Evolutionary conservation across 2,113 vertebrate genomes (phyloP), one percentile per base, ranked within the genome.

Genomic region (Macaca mulatta): DNA sequence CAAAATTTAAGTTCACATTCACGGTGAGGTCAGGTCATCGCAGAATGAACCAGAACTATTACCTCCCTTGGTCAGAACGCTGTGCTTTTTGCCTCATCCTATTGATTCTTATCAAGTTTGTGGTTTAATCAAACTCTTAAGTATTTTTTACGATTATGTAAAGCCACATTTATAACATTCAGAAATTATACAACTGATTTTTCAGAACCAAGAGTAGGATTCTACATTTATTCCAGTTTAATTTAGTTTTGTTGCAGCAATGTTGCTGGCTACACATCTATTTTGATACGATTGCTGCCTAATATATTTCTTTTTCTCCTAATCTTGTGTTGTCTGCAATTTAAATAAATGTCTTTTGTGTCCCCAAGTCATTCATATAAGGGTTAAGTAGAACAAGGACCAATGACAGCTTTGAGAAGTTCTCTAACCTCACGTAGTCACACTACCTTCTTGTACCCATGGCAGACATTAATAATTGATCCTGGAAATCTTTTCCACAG

Each of bases 361-460:
- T 74, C 78, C 61, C 72, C 43, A 45, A 90, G 55, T 74, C 32
- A 95, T 84, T 57, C 45, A 78, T 55, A 43, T 23, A 80, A 78
- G 25, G 27, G 23, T 40, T 85, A 69, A 80, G 30, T 52, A 79
- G 17, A 32, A 72, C 12, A 74, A 72, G 27, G 45, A 2, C 55
- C 40, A 88, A 74, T 38, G 23, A 94, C 38, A 87, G 67, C 22
- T 94, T 94, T 94, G 52, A 35, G 22, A 86, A 95, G 77, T 92
- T 38, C 74, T 94, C 43, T 94, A 52, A 86, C 75, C 38, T 85
- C 38, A 59, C 12, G 2, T 40, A 84, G 48, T 79, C 32, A 82
- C 45, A 78, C 40, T 64, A 67, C 35, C 30, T 80, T 89, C 67
- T n/a, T 40, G 23, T 45, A 85, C 38, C 70, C 55, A 89, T 17